Base-by-base conservation (phyloP, 2,888 invertebrate genomes). In the Heterodera filipjevi region DNA sequence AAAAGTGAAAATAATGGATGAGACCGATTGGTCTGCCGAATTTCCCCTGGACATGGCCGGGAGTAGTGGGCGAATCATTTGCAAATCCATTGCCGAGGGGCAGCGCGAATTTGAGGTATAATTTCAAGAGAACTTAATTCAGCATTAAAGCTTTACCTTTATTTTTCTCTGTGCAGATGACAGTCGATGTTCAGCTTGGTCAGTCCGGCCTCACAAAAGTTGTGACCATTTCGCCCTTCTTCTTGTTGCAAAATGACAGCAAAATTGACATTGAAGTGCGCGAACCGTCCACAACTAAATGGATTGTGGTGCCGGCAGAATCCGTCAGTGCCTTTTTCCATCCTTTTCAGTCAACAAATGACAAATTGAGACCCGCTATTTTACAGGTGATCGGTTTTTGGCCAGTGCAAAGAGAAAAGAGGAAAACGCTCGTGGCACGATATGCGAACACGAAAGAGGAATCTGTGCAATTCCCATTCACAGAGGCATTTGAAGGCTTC, bases 1-100 rank as follows among this genome's bases (percentile, higher is more conserved):
- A 1, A 85, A 93, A 14, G 92, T 99, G 53, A 92, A 94, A 85
- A 92, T 98, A 0, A 68, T 59, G n/a, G 94, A 93, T 84, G 94
- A 94, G 81, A 95, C 95, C 8, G 95, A 95, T 83, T 99, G 96
- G 96, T 97, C 97, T 1, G 86, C 97, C 84, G 95, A 95, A 90
- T 98, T 99, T 90, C 95, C 98, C 0, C 91, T 99, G 77, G 99
- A 99, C 89, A 95, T 95, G 1, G 97, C 97, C n/a, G 99, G 99
- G 2, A 96, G 95, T 80, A 94, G 94, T 68, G 98, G 98, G 64
- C 93, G 94, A 2, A 93, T 99, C 8, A 91, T 92, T 53, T 97
- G 97, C 89, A 91, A 91, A 82, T 5, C n/a, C n/a, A 59, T 27
- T 12, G 59, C 27, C 59, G 27, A 22, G 12, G 59, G 33, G 16